Evolutionary conservation across 2,888 invertebrate species (phyloP), one percentile per base, ranked within the genome.

Genomic region (Andrena marginata): DNA sequence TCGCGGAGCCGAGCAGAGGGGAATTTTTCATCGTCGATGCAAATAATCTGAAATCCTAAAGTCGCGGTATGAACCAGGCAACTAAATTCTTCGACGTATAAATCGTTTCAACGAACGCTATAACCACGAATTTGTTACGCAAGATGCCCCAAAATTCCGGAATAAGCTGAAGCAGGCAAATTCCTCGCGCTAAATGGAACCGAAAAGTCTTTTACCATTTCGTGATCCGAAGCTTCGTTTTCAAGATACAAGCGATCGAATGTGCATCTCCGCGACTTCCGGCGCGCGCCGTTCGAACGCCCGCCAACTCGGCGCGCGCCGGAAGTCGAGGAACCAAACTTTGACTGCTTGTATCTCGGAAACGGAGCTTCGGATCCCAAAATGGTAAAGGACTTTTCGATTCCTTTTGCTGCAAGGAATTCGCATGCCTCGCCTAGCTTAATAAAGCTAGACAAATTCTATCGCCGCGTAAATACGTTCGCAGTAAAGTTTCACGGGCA

Each of bases 21-120:
- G 35, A 70, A 72, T 54, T 70, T 68, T 76, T 76, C 56, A 42
- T 68, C 56, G 51, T 67, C 42, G 60, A 4, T 29, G n/a, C 60
- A 29, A 65, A 16, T 60, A 26, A 35, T 8, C 6, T 29, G 59
- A n/a, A 13, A n/a, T n/a, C n/a, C n/a, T n/a, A n/a, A n/a, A 13
- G 29, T 7, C 29, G 7, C 42, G 13, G 3, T 42, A 23, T 20
- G 5, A 20, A 29, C 29, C 42, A 31, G 42, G 10, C 56, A 0
- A 23, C 0, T 4, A 56, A 56, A 1, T 42, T 42, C 42, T 42
- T 42, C 42, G 35, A 42, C 1, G 13, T 3, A 13, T 42, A 13
- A 42, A 42, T 42, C 13, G 42, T 42, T 42, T 5, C 16, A 16
- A 42, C 42, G 13, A 13, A 42, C 4, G 4, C 42, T 42, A 4